phyloP scores from a whole-genome alignment of 2,113 vertebrate species.

The Vulpes ferrilata region DNA sequence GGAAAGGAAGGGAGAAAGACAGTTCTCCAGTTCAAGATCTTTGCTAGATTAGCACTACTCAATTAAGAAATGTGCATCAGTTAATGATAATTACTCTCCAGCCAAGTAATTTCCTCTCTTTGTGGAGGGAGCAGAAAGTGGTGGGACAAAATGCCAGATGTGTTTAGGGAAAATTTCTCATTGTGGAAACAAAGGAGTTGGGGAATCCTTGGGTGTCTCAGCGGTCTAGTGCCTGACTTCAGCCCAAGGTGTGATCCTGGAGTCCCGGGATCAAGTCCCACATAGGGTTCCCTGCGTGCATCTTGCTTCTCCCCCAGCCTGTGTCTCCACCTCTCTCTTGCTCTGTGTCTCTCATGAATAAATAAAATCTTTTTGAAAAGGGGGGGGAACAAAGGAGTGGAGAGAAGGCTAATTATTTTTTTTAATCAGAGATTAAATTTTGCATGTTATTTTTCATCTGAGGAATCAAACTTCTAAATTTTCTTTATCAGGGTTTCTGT shows the following conservation, averaged over 20 bases:
- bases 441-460: conserved; percentile 2
- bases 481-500: conserved; percentile 38
- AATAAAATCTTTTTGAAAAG: too few relatives aligned
- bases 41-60: neutral
- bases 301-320: too few relatives aligned
- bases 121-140: neutral
- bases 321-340: too few relatives aligned
- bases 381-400: neutral
- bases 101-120: neutral
- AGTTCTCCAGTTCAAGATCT: neutral
- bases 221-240: too few relatives aligned
- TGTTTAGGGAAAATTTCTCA: conserved; percentile 5
- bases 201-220: too few relatives aligned
- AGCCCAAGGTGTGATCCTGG: too few relatives aligned
- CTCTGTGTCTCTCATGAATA: too few relatives aligned
- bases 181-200: neutral
- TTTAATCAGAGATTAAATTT: conserved; percentile 16
- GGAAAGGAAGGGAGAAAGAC: neutral
- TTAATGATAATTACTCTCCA: neutral
- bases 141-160: neutral
- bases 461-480: conserved; percentile 57
- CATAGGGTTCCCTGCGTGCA: too few relatives aligned
- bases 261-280: too few relatives aligned
- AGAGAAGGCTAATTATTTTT: neutral
- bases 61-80: neutral